Percentiles rank a stretch among this genome's conserved stretches.
phyloP scores from a whole-genome alignment of 1,140 invertebrate species.

The Hypothenemus hampei region DNA sequence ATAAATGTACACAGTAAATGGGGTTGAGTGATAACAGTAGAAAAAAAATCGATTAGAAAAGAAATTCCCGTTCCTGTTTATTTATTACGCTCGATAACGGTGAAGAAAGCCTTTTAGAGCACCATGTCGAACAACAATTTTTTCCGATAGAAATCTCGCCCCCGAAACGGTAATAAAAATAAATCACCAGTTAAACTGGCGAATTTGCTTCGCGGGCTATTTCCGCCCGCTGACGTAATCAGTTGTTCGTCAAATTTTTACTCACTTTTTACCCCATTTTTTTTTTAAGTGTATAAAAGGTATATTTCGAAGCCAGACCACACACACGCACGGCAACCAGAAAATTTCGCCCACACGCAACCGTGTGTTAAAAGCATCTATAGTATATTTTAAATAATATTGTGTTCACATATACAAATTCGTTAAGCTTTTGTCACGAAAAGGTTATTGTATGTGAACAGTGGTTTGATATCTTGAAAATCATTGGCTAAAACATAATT shows the following conservation, averaged over 20 bases:
- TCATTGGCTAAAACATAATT: no score
- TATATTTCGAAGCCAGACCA: conserved; percentile 11
- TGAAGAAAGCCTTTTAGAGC: conserved; percentile 8
- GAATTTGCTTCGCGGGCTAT: conserved; percentile 22
- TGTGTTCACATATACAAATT: conserved; percentile 26
- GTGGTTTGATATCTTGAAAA: conserved; percentile 1
- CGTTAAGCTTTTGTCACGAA: conserved; percentile 22
- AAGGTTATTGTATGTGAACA: conserved; percentile 2
- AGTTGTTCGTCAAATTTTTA: conserved; percentile 28
- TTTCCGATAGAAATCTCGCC: conserved; percentile 19
- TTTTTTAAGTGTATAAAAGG: no score
- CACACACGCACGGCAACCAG: conserved; percentile 20
- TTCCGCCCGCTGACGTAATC: conserved; percentile 25
- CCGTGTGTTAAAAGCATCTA: conserved; percentile 14
- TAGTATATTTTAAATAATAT: conserved; percentile 22
- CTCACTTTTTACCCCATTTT: conserved; percentile 29
- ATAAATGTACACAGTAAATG: no score
- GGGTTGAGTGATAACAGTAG: no score
- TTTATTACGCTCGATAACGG: conserved; percentile 2
- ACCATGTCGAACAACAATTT: conserved; percentile 20
- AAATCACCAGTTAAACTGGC: conserved; percentile 25
- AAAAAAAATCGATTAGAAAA: neutral
- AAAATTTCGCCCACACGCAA: conserved; percentile 1
- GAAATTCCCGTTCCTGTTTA: neutral
- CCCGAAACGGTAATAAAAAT: conserved; percentile 27